Percentiles rank a stretch among this genome's conserved stretches.
Conservation (phyloP, 2,797 vertebrate genomes). For the Tapera naevia region DNA sequence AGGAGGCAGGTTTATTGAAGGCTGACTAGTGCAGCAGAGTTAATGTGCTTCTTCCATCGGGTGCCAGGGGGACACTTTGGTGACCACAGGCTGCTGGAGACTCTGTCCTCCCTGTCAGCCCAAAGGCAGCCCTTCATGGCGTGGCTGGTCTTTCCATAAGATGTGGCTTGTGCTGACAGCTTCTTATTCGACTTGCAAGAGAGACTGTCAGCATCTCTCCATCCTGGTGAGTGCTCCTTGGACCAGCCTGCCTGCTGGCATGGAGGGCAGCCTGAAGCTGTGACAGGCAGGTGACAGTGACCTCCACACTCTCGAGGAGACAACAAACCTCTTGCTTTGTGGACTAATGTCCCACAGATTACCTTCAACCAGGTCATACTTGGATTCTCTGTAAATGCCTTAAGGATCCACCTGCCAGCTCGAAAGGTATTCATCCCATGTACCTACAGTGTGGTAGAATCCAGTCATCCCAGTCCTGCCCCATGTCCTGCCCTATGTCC, state of each 20-base stretch:
- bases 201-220: background rate
- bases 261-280: background rate
- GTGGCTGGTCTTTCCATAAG: background rate
- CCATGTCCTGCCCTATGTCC: background rate
- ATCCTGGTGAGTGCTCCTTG: background rate
- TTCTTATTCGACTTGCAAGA: background rate
- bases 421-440: background rate
- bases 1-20: background rate
- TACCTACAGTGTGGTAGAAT: background rate
- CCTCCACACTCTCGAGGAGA: background rate
- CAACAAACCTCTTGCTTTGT: background rate
- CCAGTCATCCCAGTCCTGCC: background rate
- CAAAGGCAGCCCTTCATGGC: background rate
- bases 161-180: background rate
- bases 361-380: background rate
- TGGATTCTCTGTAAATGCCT: background rate
- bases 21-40: background rate
- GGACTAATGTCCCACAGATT: background rate
- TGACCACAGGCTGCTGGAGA: background rate
- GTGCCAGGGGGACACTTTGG: background rate
- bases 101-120: background rate
- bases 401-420: background rate
- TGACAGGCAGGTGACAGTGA: background rate
- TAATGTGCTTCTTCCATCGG: background rate
- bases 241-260: background rate